Conservation (phyloP, 2,888 invertebrate species). For the Rhopalosiphum nymphaeae region DNA sequence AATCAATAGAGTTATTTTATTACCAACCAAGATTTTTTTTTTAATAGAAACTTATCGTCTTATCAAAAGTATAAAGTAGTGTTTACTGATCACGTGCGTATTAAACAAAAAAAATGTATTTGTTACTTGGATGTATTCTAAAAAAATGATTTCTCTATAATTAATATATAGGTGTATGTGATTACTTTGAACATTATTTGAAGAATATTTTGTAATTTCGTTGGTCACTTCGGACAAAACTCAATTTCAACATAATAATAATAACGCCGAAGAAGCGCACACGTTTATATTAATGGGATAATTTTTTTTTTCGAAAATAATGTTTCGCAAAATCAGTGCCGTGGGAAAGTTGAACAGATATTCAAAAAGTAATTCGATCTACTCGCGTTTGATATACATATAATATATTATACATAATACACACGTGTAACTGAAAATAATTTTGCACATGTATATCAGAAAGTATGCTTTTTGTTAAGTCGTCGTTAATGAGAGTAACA, state of each 20-base stretch:
- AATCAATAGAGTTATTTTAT: not conserved
- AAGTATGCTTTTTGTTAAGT: not conserved
- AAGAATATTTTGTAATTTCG: slow-evolving; percentile 5
- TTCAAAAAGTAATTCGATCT: slow-evolving; percentile 30
- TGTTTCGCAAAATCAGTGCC: slow-evolving; percentile 38
- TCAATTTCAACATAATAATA: slow-evolving; percentile 9
- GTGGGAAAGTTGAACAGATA: slow-evolving; percentile 19
- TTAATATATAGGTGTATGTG: not conserved
- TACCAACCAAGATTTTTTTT: not conserved
- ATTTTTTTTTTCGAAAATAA: not conserved
- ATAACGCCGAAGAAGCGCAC: not conserved
- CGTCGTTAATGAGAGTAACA: slow-evolving; percentile 19
- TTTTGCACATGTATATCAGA: not conserved
- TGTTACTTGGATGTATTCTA: not conserved
- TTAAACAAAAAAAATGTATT: not conserved
- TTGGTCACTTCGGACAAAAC: not conserved
- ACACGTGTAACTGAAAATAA: not conserved
- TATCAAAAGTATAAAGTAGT: not conserved
- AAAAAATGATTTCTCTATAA: not conserved
- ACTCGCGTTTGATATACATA: not conserved
- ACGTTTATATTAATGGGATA: not conserved
- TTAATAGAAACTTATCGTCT: not conserved
- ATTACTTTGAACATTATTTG: not conserved
- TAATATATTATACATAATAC: not conserved
- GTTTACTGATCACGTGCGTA: not conserved